Conservation (phyloP, 2,888 invertebrate genomes). For the Patella depressa region DNA sequence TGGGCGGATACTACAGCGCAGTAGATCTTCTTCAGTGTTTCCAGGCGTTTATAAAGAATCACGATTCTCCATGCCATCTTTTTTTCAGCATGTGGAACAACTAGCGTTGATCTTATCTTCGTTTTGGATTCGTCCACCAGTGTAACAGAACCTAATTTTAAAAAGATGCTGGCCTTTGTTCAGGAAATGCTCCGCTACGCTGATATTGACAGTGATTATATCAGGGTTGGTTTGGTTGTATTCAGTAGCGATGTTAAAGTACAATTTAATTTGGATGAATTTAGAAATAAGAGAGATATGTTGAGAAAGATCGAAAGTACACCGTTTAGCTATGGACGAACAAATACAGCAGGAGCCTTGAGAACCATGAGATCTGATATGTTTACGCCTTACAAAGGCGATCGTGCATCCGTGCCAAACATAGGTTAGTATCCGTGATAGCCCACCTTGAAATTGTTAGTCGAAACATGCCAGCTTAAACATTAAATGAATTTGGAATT, state of each 20-base stretch:
- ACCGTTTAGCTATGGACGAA: conserved; percentile 56
- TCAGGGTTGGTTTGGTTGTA: conserved; percentile 54
- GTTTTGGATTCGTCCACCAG: conserved; percentile 62
- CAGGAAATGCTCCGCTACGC: conserved; percentile 55
- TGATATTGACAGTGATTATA: conserved; percentile 53
- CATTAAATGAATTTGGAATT: too few relatives aligned
- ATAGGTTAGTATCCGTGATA: conserved; percentile 40
- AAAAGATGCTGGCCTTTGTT: conserved; percentile 49
- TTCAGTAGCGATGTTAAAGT: conserved; percentile 47
- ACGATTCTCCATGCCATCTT: neutral
- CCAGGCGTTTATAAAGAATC: neutral
- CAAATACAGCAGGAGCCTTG: conserved; percentile 59
- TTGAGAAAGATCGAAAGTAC: conserved; percentile 49
- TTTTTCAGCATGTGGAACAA: conserved; percentile 37
- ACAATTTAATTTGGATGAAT: conserved; percentile 49
- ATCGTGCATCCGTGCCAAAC: conserved; percentile 49
- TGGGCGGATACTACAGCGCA: too few relatives aligned
- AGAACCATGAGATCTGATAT: conserved; percentile 46
- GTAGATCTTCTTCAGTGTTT: neutral
- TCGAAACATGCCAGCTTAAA: too few relatives aligned
- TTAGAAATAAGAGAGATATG: conserved; percentile 42
- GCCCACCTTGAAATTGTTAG: too few relatives aligned
- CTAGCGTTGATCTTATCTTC: conserved; percentile 55
- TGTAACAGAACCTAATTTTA: conserved; percentile 49
- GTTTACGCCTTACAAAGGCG: conserved; percentile 58